Percentiles rank a stretch among this genome's conserved stretches.
Evolutionary conservation across 2,113 vertebrate species (phyloP).

Genomic region (Etia nguti): DNA sequence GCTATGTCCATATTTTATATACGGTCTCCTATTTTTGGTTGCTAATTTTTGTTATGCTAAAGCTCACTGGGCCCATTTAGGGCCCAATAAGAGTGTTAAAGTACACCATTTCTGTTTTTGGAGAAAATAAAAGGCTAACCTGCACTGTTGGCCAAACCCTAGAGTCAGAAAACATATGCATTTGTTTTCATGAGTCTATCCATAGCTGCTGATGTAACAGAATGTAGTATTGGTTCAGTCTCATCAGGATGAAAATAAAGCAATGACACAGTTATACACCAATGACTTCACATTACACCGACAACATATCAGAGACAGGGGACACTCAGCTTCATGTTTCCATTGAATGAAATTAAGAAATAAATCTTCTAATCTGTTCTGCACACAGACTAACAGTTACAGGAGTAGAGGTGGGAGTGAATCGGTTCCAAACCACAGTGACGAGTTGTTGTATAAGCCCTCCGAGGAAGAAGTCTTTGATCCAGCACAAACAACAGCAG

Average conservation of each 20-base stretch:
- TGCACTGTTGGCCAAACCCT: not conserved
- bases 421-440: conserved; percentile 30
- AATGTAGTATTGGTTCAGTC: not conserved
- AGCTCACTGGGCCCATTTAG: not conserved
- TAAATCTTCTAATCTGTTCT: conserved; percentile 1
- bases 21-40: not conserved
- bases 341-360: not conserved
- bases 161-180: not conserved
- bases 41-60: not conserved
- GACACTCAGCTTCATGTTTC: conserved; percentile 5
- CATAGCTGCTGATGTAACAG: not conserved
- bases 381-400: conserved; percentile 6
- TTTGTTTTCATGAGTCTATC: not conserved
- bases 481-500: conserved; percentile 16
- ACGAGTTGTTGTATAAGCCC: conserved; percentile 2
- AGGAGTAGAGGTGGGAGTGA: conserved; percentile 3
- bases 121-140: not conserved
- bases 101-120: not conserved
- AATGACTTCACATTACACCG: conserved; percentile 61
- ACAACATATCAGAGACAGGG: conserved; percentile 38
- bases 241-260: conserved; percentile 25
- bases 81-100: not conserved
- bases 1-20: not conserved
- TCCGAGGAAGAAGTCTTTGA: conserved; percentile 2
- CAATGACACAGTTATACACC: conserved; percentile 35